Percentiles rank a stretch among this genome's conserved stretches.
These are phyloP conservation scores for Charanyca ferruginea DNA, from an alignment of 2,888 invertebrate genomes.

Conservation along the genomic window DNA sequence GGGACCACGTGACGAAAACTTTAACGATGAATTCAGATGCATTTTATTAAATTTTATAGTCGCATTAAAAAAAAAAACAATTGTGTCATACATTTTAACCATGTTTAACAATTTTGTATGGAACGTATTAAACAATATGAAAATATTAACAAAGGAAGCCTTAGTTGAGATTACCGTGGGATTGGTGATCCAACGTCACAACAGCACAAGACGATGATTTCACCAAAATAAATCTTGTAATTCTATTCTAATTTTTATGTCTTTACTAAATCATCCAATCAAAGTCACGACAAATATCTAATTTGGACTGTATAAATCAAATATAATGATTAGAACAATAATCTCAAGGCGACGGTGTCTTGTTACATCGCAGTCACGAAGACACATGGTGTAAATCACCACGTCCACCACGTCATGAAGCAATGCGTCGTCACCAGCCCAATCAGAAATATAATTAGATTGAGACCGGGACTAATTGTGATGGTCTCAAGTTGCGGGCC, in stretches of 20 bases:
- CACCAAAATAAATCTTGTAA: conserved; percentile 9
- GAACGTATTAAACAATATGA: no score
- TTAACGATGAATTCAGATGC: no score
- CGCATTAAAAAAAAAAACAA: no score
- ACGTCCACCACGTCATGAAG: conserved; percentile 47
- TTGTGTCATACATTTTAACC: no score
- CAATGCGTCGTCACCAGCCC: conserved; percentile 75
- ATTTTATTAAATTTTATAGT: no score
- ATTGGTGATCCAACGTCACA: not conserved
- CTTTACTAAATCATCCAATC: conserved; percentile 39
- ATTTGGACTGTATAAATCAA: conserved; percentile 47
- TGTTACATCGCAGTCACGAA: conserved; percentile 37
- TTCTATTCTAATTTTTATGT: conserved; percentile 18
- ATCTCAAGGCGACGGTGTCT: conserved; percentile 39
- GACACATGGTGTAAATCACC: conserved; percentile 67
- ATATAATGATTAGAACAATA: conserved; percentile 44
- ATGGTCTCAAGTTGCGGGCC: conserved; percentile 87
- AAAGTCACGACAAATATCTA: conserved; percentile 31
- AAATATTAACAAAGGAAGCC: no score
- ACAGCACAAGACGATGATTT: not conserved
- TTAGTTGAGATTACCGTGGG: not conserved
- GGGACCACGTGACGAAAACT: no score
- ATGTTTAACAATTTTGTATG: no score
- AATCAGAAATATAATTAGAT: conserved; percentile 91
- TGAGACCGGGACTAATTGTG: conserved; percentile 87